A percentile compares a stretch with the other conserved stretches of the same genome.
Conservation (phyloP, 2,888 invertebrate species). For the Colletes collaris region DNA sequence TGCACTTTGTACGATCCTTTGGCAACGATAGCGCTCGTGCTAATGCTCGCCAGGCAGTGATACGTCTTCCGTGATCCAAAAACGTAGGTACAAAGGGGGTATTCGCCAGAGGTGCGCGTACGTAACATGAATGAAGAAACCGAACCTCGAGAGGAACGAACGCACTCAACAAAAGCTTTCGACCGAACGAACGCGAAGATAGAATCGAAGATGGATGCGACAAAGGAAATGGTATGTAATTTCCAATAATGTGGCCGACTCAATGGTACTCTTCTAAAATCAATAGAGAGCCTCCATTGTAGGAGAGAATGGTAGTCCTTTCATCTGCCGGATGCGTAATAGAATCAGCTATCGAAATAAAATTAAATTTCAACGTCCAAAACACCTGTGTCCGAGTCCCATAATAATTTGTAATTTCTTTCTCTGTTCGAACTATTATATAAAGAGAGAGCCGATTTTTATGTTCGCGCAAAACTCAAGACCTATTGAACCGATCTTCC, state of each 20-base stretch:
- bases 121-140: not conserved
- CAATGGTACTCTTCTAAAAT: constrained; percentile 37
- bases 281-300: constrained; percentile 44
- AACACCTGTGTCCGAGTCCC: too few species aligned
- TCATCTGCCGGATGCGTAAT: constrained; percentile 28
- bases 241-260: constrained; percentile 43
- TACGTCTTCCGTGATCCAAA: not conserved
- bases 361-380: constrained; percentile 39
- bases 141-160: constrained; percentile 22
- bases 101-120: not conserved
- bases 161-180: constrained; percentile 22
- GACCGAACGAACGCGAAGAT: constrained; percentile 21
- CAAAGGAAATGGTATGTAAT: constrained; percentile 48
- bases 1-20: not conserved
- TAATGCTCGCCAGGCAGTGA: not conserved
- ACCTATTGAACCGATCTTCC: too few species aligned
- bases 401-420: too few species aligned
- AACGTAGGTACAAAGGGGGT: not conserved
- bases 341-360: constrained; percentile 32
- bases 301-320: constrained; percentile 11
- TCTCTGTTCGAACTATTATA: not conserved
- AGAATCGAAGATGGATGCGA: constrained; percentile 36
- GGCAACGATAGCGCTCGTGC: too few species aligned
- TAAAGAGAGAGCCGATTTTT: too few species aligned
- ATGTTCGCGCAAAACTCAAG: too few species aligned